A percentile compares a stretch with the other conserved stretches of the same genome.
Conservation (phyloP, 2,113 vertebrate genomes). For the Nycticryphes semicollaris region DNA sequence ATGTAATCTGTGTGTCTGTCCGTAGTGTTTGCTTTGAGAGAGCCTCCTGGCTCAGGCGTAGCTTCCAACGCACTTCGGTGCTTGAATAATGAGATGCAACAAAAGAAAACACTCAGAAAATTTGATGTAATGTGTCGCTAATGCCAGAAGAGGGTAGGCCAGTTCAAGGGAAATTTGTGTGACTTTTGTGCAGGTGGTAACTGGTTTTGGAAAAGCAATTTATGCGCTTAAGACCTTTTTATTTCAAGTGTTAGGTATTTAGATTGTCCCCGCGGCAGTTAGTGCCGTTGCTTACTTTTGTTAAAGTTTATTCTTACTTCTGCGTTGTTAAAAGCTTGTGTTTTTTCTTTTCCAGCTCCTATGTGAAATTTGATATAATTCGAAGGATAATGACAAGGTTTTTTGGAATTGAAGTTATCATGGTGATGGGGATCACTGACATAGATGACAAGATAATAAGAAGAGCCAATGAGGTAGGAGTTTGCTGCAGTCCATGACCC, state of each 20-base stretch:
- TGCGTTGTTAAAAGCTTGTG: background rate
- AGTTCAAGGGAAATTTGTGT: conserved; percentile 54
- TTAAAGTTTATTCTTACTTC: background rate
- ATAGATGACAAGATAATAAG: conserved; percentile 95
- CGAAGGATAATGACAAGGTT: conserved; percentile 85
- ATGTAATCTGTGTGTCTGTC: background rate
- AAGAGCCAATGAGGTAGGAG: conserved; percentile 83
- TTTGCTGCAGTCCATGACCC: background rate
- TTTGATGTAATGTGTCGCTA: conserved; percentile 64
- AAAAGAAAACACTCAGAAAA: background rate
- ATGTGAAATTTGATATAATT: conserved; percentile 93
- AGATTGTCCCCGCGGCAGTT: background rate
- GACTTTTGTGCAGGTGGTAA: background rate
- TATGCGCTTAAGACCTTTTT: background rate
- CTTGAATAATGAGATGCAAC: conserved; percentile 10
- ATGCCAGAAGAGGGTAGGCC: conserved; percentile 72
- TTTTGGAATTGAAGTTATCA: conserved; percentile 87
- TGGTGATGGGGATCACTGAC: conserved; percentile 95
- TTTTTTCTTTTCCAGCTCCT: conserved; percentile 80
- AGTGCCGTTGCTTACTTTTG: background rate
- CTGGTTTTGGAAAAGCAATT: background rate
- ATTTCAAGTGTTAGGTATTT: background rate
- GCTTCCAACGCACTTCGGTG: background rate
- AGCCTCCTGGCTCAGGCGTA: background rate
- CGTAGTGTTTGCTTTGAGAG: background rate